Base-by-base conservation (phyloP, 2,888 invertebrate species). In the Trichopria drosophilae region DNA sequence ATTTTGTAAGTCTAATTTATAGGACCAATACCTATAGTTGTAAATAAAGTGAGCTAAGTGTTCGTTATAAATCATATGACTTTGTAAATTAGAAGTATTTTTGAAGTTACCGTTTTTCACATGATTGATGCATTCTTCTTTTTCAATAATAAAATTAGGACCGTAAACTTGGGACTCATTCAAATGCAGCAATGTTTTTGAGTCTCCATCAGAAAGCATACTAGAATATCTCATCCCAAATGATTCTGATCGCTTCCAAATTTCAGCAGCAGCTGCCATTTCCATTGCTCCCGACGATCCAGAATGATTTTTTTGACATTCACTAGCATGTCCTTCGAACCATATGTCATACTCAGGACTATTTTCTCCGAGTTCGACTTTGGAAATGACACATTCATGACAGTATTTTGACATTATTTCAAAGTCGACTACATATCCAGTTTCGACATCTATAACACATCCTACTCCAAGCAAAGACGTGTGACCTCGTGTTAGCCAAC, bases 231-330 rank as follows among this genome's bases (percentile, higher is more conserved):
- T 31, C 18, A 48, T 23, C 15, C 31, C 35, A 22, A 26, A 46
- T 4, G 34, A 16, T 47, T 47, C 47, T 12, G 47, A 52, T 23
- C 43, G 39, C 16, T 46, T 35, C 52, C 43, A 47, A n/a, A 52
- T 40, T 43, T n/a, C 40, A 18, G 23, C 52, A 1, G 51, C 42
- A 10, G 31, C 36, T 29, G 35, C 23, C 31, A 23, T 48, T 39
- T 41, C 48, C 48, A 53, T 53, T 12, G 40, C 37, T 20, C 53
- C 48, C 9, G 53, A 44, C 22, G 43, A 53, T 22, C 43, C 48
- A 22, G 15, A 28, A 39, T 47, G 47, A 20, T 40, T 47, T 9
- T 39, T 31, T 12, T 23, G 22, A 19, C 43, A 47, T 37, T 26
- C 5, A 36, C 12, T n/a, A 39, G 43, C 43, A 16, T 43, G 39